Conservation (phyloP, 2,113 vertebrate genomes). For the Sinocyclocheilus anophthalmus region DNA sequence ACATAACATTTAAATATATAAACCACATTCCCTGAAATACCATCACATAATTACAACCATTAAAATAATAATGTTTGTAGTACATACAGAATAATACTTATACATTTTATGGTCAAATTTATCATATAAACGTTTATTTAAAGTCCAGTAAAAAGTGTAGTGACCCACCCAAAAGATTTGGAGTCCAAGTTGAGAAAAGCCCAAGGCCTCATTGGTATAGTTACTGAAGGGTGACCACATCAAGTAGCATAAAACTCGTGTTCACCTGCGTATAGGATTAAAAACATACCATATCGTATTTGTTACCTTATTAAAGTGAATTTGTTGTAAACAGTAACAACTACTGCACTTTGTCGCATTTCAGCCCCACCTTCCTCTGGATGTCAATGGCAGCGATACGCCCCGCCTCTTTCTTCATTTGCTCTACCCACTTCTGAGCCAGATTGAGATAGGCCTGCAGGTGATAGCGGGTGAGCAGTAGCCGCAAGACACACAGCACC, state of each 20-base stretch:
- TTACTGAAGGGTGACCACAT: conserved; percentile 91
- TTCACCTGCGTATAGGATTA: conserved; percentile 76
- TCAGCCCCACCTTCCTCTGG: conserved; percentile 82
- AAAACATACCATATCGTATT: background rate
- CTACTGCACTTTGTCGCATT: background rate
- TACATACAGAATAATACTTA: too few species aligned
- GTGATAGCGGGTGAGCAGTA: conserved; percentile 81
- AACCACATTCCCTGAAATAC: too few species aligned
- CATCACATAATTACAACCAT: too few species aligned
- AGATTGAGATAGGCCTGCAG: conserved; percentile 94
- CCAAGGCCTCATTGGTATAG: too few species aligned
- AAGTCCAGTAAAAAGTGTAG: background rate
- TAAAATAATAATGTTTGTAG: too few species aligned
- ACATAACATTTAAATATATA: too few species aligned
- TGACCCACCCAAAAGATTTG: conserved; percentile 84
- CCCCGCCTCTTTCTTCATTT: conserved; percentile 87
- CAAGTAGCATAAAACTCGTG: conserved; percentile 91
- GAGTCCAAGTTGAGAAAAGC: too few species aligned
- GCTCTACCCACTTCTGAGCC: conserved; percentile 86
- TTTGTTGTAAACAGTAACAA: background rate
- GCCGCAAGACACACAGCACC: conserved; percentile 78
- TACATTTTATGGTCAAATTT: too few species aligned
- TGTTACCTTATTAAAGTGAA: background rate
- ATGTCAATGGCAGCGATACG: conserved; percentile 87
- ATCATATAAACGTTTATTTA: too few species aligned